Percentiles rank a stretch among this genome's conserved stretches.
Evolutionary conservation across 2,113 vertebrate species (phyloP).

Genomic region (Mirza zaza): DNA sequence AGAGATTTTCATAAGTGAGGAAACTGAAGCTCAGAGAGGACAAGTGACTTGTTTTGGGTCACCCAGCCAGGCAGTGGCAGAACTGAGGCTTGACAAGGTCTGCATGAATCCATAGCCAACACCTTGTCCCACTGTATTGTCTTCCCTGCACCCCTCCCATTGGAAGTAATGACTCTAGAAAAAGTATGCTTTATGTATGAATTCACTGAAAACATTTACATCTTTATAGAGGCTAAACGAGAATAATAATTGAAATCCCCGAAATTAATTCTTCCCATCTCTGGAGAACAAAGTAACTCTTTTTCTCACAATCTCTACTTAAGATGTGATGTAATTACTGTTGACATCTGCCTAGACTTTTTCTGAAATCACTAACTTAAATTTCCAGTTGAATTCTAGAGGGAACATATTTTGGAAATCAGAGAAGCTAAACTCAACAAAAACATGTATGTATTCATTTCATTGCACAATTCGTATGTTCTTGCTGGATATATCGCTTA

Average conservation of each 20-base stretch:
- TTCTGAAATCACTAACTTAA: slow-evolving; percentile 74
- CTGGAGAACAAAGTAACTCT: slow-evolving; percentile 67
- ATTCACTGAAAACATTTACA: neutral
- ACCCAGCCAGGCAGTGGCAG: neutral
- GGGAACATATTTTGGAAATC: slow-evolving; percentile 58
- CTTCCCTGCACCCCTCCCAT: neutral
- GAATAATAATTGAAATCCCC: slow-evolving; percentile 37
- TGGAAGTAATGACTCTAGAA: neutral
- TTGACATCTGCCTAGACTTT: slow-evolving; percentile 75
- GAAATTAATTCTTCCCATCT: slow-evolving; percentile 72
- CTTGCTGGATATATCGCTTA: neutral
- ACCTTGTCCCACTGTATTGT: neutral
- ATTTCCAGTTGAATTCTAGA: slow-evolving; percentile 63
- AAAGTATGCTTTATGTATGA: neutral
- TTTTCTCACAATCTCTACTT: slow-evolving; percentile 71
- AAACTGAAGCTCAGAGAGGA: neutral
- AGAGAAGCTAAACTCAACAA: slow-evolving; percentile 32
- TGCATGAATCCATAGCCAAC: neutral
- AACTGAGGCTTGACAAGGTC: neutral
- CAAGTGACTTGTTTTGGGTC: neutral
- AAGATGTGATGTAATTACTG: slow-evolving; percentile 71
- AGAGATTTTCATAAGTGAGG: neutral
- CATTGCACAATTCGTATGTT: neutral
- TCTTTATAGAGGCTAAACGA: neutral
- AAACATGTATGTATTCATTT: neutral